These are phyloP conservation scores for Typhlichthys subterraneus DNA, from an alignment of 2,797 vertebrate genomes.

Conservation along the genomic window DNA sequence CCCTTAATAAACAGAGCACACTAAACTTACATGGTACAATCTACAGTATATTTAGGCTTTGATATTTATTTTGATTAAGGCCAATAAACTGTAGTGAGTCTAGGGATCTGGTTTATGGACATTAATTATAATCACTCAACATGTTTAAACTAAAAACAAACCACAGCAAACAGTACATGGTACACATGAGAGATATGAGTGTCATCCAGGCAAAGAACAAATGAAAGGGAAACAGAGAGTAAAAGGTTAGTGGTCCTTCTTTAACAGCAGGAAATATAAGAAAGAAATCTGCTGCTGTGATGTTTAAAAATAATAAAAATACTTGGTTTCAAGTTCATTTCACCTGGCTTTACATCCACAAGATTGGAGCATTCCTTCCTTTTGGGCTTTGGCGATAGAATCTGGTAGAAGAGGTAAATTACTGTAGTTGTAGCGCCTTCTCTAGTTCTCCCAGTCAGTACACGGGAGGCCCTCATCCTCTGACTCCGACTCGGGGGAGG, in stretches of 20 bases:
- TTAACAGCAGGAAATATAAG: constrained; percentile 36
- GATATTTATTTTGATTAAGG: too few relatives aligned
- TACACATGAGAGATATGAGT: constrained; percentile 40
- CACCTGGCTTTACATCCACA: constrained; percentile 24
- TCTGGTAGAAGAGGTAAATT: background rate
- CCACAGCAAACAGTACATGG: constrained; percentile 58
- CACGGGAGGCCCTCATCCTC: constrained; percentile 92
- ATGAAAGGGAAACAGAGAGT: constrained; percentile 24
- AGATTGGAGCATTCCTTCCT: background rate
- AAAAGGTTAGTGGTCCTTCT: constrained; percentile 45
- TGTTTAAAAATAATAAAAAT: background rate
- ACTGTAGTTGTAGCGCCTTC: background rate
- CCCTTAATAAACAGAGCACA: too few relatives aligned
- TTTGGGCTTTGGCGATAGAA: constrained; percentile 21
- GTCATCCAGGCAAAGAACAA: constrained; percentile 35
- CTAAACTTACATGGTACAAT: too few relatives aligned
- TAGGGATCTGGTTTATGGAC: background rate
- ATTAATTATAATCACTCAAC: constrained; percentile 10
- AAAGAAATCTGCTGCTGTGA: constrained; percentile 1
- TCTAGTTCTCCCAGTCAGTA: constrained; percentile 94
- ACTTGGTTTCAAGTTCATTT: constrained; percentile 1
- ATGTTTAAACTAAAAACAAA: constrained; percentile 40
- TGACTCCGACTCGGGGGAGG: constrained; percentile 94
- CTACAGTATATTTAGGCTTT: too few relatives aligned
- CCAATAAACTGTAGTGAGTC: background rate